Evolutionary conservation across 2,888 invertebrate genomes (phyloP), one percentile per base, ranked within the genome.

Genomic region (Taphrorychus bicolor): DNA sequence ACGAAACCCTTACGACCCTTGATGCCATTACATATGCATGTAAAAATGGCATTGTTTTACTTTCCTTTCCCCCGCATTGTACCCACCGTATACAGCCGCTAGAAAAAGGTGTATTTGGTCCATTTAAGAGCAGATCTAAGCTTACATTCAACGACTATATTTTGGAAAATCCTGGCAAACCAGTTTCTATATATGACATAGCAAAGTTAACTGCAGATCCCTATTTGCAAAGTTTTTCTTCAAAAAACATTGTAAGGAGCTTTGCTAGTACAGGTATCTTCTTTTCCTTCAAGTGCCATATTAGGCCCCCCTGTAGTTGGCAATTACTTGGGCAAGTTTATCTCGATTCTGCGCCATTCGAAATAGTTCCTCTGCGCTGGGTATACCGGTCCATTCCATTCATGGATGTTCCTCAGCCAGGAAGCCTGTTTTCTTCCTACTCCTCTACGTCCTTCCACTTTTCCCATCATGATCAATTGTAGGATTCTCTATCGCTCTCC

Each of bases 71-170:
- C 5, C 61, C 61, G 5, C 53, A 61, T 23, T 52, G 48, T 7
- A 21, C 59, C 5, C 59, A 59, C 19, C 17, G 19, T 11, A 48
- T 59, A 52, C 60, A 60, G 32, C 52, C 60, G 22, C 60, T 60
- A 16, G 60, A 60, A 14, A 51, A 40, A 17, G 19, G 40, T 23
- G 18, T 60, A 19, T 72, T 57, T 67, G 71, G 79, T 32, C 73
- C 72, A 9, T 77, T 80, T 54, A 80, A 80, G 70, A 70, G 67
- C 18, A 76, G 73, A 48, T 76, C 73, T 56, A 73, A 75, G 61
- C 66, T 62, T 51, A 70, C 73, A 11, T 74, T 71, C 32, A 73
- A 76, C 66, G 69, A 72, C n/a, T 79, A 74, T 41, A 53, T 71
- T 11, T 14, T 69, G 5, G 32, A 17, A 11, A 63, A 73, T 64